Evolutionary conservation across 2,113 vertebrate species (phyloP), one percentile per base, ranked within the genome.

Genomic region (Megaleporinus macrocephalus): DNA sequence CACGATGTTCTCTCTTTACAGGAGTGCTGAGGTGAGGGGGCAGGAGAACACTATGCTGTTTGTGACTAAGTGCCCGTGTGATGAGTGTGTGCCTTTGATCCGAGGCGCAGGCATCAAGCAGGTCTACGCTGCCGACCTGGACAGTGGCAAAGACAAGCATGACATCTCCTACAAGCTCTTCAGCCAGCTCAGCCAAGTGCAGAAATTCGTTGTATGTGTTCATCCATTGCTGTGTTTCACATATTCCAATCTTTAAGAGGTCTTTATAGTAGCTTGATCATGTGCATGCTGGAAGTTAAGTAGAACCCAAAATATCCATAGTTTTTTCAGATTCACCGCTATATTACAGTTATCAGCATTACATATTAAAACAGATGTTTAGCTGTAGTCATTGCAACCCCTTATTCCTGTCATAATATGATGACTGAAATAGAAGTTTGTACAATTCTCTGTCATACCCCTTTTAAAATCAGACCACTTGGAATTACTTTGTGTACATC

Each of bases 131-230:
- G 94, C 94, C 1, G 97, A 98, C 87, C 91, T 94, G 86, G 97
- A 98, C 92, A 93, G 94, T 77, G 96, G 95, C 79, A 98, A 95
- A 90, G 95, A 96, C 88, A 98, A 98, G 88, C 95, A 94, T 29
- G 97, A 98, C 83, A 98, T 98, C 87, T 98, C 97, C 61, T 99
- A 99, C 83, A 95, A 97, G 92, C 94, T 89, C 79, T 99, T 98
- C 87, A 89, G 88, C 79, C 90, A 95, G 29, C 92, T 98, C 75
- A 91, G 94, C 20, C 92, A 93, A 24, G 90, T 98, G 85, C 91
- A 86, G 86, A 99, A 95, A 85, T 98, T 96, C 90, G 95, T 92
- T 4, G 97, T 99, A 94, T 96, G 96, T 78, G 18, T 41, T 13
- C 51, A 53, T 1, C 1, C 16, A 70, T 5, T 1, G 93, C 61